Conservation (phyloP, 1,140 invertebrate species). For the Tetranychus urticae region DNA sequence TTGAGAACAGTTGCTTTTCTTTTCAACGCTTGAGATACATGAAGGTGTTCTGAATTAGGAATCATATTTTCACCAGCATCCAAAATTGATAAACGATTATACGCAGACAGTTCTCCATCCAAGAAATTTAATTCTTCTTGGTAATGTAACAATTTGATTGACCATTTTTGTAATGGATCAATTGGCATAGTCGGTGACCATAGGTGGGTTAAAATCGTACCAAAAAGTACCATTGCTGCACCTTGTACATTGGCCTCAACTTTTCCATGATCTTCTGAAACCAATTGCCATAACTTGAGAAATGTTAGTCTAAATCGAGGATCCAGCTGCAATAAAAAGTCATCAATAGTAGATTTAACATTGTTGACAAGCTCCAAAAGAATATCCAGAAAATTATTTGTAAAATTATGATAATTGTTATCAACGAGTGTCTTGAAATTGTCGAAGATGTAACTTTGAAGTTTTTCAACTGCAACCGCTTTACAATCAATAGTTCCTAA, state of each 20-base stretch:
- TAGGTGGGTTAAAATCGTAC: constrained; percentile 20
- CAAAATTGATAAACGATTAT: background rate
- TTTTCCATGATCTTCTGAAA: too few relatives aligned
- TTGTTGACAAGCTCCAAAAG: too few relatives aligned
- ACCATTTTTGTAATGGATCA: constrained; percentile 19
- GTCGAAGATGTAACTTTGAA: background rate
- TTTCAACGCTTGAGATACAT: background rate
- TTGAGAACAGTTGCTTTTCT: background rate
- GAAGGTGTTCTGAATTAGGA: background rate
- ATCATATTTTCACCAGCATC: background rate
- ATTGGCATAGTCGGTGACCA: constrained; percentile 17
- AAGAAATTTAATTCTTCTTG: background rate
- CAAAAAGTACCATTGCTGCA: constrained; percentile 11
- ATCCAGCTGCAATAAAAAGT: too few relatives aligned
- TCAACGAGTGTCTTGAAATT: background rate
- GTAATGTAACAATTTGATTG: constrained; percentile 3
- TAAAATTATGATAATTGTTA: too few relatives aligned
- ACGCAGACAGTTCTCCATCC: background rate
- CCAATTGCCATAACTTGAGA: too few relatives aligned
- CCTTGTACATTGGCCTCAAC: background rate
- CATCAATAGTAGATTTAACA: too few relatives aligned
- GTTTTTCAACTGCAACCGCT: background rate
- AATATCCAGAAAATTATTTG: too few relatives aligned
- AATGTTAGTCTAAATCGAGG: too few relatives aligned
- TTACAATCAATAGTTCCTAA: background rate